phyloP scores from a whole-genome alignment of 2,888 invertebrate genomes.

The Cepaea hortensis region DNA sequence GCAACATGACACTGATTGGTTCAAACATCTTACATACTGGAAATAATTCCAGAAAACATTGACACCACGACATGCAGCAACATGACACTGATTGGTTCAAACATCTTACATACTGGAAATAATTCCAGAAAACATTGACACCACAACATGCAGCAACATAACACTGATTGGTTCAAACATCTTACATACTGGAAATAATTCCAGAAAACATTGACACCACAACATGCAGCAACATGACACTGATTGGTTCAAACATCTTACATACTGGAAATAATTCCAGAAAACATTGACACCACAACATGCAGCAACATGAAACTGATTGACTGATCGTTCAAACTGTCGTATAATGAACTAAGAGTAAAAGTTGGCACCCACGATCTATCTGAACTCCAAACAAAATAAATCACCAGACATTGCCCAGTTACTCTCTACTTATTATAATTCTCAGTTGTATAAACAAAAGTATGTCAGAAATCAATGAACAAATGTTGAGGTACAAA shows the following conservation, averaged over 20 bases:
- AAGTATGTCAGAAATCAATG: too few species aligned
- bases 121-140: neutral
- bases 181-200: constrained; percentile 81
- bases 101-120: constrained; percentile 81
- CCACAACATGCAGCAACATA: neutral
- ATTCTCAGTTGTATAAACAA: too few species aligned
- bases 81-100: constrained; percentile 78
- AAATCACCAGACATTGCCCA: too few species aligned
- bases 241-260: constrained; percentile 89
- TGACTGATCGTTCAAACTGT: constrained; percentile 77
- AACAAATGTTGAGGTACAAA: too few species aligned
- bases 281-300: neutral
- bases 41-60: constrained; percentile 32
- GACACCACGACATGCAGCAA: neutral
- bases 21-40: constrained; percentile 81
- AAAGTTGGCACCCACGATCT: too few species aligned
- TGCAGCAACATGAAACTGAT: constrained; percentile 65
- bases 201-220: neutral
- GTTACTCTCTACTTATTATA: too few species aligned
- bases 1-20: constrained; percentile 78
- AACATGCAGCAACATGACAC: neutral
- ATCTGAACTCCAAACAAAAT: too few species aligned
- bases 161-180: constrained; percentile 78
- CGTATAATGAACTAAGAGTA: too few species aligned
- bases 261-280: constrained; percentile 83